phyloP scores from a whole-genome alignment of 2,797 vertebrate genomes.

The Scleropages formosus region DNA sequence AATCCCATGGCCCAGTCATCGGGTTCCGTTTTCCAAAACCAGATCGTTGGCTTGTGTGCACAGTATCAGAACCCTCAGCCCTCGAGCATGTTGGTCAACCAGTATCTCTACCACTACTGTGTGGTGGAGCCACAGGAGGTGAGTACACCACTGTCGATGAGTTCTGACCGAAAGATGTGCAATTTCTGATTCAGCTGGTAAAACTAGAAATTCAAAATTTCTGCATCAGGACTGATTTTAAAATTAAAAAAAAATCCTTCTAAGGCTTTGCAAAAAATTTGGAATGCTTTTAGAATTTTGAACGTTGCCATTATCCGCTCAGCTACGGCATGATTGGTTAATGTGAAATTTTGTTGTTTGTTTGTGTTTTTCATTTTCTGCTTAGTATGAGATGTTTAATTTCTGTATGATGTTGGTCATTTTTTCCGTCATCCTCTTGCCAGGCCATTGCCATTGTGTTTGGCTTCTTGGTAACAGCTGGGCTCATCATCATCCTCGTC shows the following conservation, averaged over 20 bases:
- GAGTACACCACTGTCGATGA: conserved; percentile 28
- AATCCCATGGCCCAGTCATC: conserved; percentile 81
- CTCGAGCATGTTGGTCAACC: conserved; percentile 66
- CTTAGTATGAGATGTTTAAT: neutral
- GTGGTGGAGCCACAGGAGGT: conserved; percentile 92
- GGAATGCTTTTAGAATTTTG: neutral
- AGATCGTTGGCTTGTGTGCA: conserved; percentile 73
- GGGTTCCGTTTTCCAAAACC: conserved; percentile 68
- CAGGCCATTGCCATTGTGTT: conserved; percentile 86
- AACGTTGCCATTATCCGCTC: neutral
- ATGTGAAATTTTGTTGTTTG: neutral
- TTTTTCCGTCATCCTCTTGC: conserved; percentile 24
- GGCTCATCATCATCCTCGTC: conserved; percentile 81
- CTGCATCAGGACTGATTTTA: too few species aligned
- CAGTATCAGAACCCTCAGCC: conserved; percentile 66
- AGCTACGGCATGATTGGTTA: neutral
- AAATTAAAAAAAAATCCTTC: too few species aligned
- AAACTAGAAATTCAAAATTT: neutral
- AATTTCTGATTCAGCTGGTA: neutral
- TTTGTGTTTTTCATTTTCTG: neutral
- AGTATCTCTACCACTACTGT: conserved; percentile 90
- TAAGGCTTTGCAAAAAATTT: too few species aligned
- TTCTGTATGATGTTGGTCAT: neutral
- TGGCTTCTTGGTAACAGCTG: conserved; percentile 75
- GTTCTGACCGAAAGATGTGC: neutral